Base-by-base conservation (phyloP, 1,140 invertebrate species). In the Caerostris darwini region DNA sequence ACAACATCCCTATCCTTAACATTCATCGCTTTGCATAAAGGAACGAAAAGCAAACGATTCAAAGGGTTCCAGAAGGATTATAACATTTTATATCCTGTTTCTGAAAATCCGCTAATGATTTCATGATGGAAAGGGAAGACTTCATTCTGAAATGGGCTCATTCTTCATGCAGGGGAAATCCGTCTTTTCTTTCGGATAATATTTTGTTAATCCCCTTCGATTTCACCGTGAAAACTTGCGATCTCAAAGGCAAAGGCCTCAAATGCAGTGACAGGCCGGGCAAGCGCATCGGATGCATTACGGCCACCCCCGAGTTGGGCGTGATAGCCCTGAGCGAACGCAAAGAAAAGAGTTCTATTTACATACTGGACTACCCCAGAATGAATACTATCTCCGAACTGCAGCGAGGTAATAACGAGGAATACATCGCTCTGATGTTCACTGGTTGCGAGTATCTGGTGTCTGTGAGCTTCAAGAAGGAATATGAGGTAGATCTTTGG, bases 141-240 rank as follows among this genome's bases (percentile, higher is more conserved):
- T 89, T 89, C 19, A 17, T 69, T 57, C 10, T 89, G 19, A 89
- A 89, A 89, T 89, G 87, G 87, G 64, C 87, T n/a, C 64, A 89
- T 56, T 50, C 61, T 6, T 64, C 19, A 14, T 89, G 87, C 54
- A 67, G 50, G 71, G 64, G 87, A 10, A 50, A n/a, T 71, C 87
- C 87, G n/a, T 54, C 64, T 3, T 89, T 56, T 69, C 7, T 89
- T 7, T 56, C 87, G 7, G 54, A 69, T 14, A 19, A 89, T 17
- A 56, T 69, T 8, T 14, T 89, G n/a, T n/a, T 89, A 6, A 69
- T 89, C 10, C 87, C 87, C 7, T 89, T n/a, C 53, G 64, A 69
- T 54, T 53, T 71, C 7, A 53, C 64, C 10, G 7, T 89, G 1
- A 67, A 89, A n/a, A 54, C 34, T 17, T 89, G 87, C 3, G 53